Percentiles rank a stretch among this genome's conserved stretches.
Evolutionary conservation across 2,888 invertebrate genomes (phyloP).

Genomic region (Onthophagus sagittarius): DNA sequence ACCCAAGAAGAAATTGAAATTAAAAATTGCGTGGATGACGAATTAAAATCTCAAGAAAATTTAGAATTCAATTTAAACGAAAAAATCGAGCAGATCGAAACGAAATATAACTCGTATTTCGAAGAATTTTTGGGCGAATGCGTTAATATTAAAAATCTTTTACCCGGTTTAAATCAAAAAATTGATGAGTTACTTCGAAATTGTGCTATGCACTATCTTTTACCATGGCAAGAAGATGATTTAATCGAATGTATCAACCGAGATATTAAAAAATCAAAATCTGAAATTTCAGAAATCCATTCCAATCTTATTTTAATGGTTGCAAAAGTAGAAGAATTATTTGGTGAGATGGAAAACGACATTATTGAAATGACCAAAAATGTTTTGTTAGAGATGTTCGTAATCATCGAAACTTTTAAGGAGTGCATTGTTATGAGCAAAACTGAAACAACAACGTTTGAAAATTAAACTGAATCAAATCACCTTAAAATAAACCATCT

Average conservation of each 20-base stretch:
- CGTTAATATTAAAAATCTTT: neutral
- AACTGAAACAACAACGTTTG: neutral
- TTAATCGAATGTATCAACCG: neutral
- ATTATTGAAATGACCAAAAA: neutral
- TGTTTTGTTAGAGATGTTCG: neutral
- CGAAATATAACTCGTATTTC: neutral
- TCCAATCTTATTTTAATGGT: neutral
- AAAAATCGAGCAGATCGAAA: neutral
- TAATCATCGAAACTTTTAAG: neutral
- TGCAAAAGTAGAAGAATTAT: neutral
- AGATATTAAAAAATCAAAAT: neutral
- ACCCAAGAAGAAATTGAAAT: neutral
- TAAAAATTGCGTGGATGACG: neutral
- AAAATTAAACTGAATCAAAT: no score
- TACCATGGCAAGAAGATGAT: neutral
- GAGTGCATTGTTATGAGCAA: neutral
- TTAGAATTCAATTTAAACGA: neutral
- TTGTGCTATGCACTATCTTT: neutral
- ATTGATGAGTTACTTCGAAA: neutral
- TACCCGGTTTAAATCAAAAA: neutral
- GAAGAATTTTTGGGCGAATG: neutral
- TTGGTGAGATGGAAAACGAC: constrained; percentile 2
- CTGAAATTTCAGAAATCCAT: neutral
- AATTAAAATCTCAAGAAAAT: neutral
- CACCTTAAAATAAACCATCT: no score